phyloP scores from a whole-genome alignment of 2,797 vertebrate genomes.

The Coendou prehensilis region DNA sequence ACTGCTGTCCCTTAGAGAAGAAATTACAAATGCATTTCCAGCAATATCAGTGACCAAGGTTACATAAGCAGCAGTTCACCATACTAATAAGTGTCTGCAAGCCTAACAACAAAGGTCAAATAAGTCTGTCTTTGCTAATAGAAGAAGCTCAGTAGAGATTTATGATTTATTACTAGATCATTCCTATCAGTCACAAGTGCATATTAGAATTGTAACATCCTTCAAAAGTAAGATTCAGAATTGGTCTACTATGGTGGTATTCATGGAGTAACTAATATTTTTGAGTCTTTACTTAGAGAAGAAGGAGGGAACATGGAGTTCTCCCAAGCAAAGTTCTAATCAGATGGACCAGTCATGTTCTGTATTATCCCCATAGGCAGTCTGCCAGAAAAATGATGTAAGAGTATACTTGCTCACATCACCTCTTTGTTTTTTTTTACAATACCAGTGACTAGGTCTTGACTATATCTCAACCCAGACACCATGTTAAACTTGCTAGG shows the following conservation, averaged over 20 bases:
- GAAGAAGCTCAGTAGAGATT: background rate
- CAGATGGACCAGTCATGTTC: rapidly evolving
- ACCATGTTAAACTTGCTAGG: background rate
- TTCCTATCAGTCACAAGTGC: background rate
- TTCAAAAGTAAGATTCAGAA: background rate
- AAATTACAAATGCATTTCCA: background rate
- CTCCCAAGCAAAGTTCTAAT: rapidly evolving
- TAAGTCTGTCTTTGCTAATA: background rate
- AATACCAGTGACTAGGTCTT: background rate
- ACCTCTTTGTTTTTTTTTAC: no score
- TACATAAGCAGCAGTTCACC: background rate
- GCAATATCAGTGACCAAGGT: background rate
- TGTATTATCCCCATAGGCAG: no score
- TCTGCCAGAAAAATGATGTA: background rate
- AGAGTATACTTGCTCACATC: background rate
- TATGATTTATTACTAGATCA: background rate
- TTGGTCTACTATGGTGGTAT: background rate
- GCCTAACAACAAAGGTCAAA: background rate
- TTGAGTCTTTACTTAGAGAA: background rate
- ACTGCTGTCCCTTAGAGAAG: background rate
- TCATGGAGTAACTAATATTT: background rate
- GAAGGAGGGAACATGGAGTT: rapidly evolving
- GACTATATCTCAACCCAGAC: background rate
- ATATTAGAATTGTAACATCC: background rate
- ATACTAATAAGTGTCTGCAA: background rate